Evolutionary conservation across 2,113 vertebrate species (phyloP), one percentile per base, ranked within the genome.

Genomic region (Anser cygnoides): DNA sequence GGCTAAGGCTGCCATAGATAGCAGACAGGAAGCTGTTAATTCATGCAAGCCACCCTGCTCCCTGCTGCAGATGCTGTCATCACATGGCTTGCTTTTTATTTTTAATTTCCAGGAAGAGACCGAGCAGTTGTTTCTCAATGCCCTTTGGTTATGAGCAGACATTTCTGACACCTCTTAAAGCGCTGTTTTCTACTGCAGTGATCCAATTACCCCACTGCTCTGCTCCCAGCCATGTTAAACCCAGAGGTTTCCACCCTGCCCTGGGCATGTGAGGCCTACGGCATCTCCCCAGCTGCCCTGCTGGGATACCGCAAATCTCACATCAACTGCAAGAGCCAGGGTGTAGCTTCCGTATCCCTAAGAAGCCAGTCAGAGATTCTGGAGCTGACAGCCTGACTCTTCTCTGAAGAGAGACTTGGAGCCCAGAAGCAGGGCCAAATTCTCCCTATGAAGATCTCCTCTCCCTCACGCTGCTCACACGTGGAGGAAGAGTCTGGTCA

Each of bases 41-140:
- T 89, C 93, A 85, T 87, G 78, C 87, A 61, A 95, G 54, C 71
- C 84, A 82, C 67, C 26, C 62, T 73, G 39, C 16, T 91, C 58
- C 78, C 78, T 85, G 67, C 84, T 87, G 77, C 89, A 95, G 95
- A 92, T 90, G 94, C 92, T 93, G 41, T 62, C 74, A 79, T 87
- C 87, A 73, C 73, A 85, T 33, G 58, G 81, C 58, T 92, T 87
- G 62, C 78, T 87, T 89, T 91, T 76, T 68, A 78, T 62, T 93
- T 91, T 92, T 54, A 25, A 92, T 89, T 95, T 95, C 62, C 67
- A 92, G 78, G 58, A 79, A 72, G 54, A 89, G n/a, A 82, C 44
- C 6, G 55, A 91, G 86, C 33, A 79, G 43, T 90, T 89, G 65
- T 25, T 78, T 92, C 62, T 82, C 2, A 0, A 37, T 44, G 58